Evolutionary conservation across 2,113 vertebrate species (phyloP).

Genomic region (Cynopterus brachyotis): DNA sequence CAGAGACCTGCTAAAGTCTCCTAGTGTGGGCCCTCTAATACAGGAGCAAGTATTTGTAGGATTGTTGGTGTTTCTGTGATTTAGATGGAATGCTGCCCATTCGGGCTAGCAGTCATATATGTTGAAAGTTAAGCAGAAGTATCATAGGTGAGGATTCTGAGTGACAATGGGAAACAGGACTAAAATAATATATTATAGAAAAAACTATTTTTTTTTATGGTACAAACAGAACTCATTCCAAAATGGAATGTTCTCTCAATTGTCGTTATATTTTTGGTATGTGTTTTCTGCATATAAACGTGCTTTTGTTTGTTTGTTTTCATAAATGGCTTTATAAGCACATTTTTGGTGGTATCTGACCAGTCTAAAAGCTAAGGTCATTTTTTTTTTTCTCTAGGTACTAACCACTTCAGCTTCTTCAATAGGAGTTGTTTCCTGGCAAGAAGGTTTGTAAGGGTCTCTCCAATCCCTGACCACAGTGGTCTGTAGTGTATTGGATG

Average conservation of each 20-base stretch:
- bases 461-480: accelerated
- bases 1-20: not conserved
- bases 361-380: not conserved
- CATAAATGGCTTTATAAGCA: not conserved
- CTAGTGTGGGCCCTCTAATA: not conserved
- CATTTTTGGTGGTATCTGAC: not conserved
- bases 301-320: not conserved
- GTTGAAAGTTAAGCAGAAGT: not conserved
- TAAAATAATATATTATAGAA: not conserved
- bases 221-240: not conserved
- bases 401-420: not conserved
- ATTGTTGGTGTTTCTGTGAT: not conserved
- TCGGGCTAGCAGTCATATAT: accelerated
- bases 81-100: not conserved
- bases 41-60: not conserved
- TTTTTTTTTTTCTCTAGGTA: not conserved
- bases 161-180: not conserved
- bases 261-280: not conserved
- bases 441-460: not conserved
- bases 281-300: too few species aligned
- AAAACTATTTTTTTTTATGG: not conserved
- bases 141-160: not conserved
- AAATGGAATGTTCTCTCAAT: not conserved
- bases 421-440: not conserved
- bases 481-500: not conserved